phyloP scores from a whole-genome alignment of 2,888 invertebrate genomes.

The Fragum whitleyi region DNA sequence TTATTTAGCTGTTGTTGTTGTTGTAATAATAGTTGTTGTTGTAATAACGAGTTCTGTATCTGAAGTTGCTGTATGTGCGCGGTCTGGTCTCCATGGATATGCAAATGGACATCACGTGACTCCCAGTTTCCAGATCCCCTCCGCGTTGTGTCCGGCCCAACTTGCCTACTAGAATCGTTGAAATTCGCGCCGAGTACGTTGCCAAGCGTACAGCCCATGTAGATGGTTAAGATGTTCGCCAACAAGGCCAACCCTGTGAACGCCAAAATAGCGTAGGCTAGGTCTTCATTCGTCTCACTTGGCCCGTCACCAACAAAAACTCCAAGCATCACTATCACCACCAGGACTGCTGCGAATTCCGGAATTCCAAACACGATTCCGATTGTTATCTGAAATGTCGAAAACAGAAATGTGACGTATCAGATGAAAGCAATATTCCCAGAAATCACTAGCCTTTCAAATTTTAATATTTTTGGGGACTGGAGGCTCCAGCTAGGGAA shows the following conservation, averaged over 20 bases:
- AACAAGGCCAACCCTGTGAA: background rate
- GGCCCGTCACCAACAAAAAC: background rate
- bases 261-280: background rate
- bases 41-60: constrained; percentile 2
- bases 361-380: constrained; percentile 1
- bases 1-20: constrained; percentile 20
- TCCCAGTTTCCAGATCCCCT: background rate
- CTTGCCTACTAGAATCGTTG: background rate
- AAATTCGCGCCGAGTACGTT: background rate
- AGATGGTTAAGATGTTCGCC: constrained; percentile 1
- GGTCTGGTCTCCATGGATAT: constrained; percentile 1
- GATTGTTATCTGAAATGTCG: constrained; percentile 11
- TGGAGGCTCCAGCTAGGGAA: background rate
- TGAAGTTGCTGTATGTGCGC: background rate
- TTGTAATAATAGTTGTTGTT: constrained; percentile 11
- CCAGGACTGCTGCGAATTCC: background rate
- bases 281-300: background rate
- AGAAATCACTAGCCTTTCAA: background rate
- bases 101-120: background rate
- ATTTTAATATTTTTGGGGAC: background rate
- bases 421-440: background rate
- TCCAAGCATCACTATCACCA: background rate
- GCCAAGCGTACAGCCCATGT: constrained; percentile 1
- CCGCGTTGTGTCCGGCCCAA: background rate
- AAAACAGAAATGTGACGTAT: background rate